Conservation (phyloP, 2,113 vertebrate species). For the Cebidichthys violaceus region DNA sequence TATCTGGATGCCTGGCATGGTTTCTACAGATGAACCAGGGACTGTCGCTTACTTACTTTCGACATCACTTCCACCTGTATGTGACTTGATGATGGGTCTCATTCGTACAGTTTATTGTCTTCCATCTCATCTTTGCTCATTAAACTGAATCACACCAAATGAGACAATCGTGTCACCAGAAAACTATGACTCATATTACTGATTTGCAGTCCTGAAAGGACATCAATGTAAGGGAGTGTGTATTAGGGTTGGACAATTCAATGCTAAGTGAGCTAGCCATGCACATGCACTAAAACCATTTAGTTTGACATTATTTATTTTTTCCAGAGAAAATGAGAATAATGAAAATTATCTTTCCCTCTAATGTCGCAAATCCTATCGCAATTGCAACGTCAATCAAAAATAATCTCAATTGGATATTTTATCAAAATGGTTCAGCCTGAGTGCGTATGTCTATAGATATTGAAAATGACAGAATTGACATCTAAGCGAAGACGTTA, state of each 20-base stretch:
- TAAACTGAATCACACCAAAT: neutral
- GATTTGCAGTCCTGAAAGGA: neutral
- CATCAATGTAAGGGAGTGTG: neutral
- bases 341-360: neutral
- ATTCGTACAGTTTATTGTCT: neutral
- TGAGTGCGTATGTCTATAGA: neutral
- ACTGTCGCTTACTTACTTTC: neutral
- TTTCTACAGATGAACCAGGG: too few relatives aligned
- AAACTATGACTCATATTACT: neutral
- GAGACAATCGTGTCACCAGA: neutral
- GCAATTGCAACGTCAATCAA: neutral
- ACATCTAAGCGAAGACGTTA: conserved; percentile 4
- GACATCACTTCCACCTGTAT: neutral
- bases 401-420: neutral
- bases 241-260: neutral
- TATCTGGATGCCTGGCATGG: neutral
- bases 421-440: too few relatives aligned
- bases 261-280: too few relatives aligned
- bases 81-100: neutral
- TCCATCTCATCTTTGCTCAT: neutral
- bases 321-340: neutral
- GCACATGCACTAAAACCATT: too few relatives aligned
- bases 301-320: too few relatives aligned
- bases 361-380: too few relatives aligned
- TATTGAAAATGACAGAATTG: neutral